Evolutionary conservation across 2,797 vertebrate genomes (phyloP).

Genomic region (Bradypodion ventrale): DNA sequence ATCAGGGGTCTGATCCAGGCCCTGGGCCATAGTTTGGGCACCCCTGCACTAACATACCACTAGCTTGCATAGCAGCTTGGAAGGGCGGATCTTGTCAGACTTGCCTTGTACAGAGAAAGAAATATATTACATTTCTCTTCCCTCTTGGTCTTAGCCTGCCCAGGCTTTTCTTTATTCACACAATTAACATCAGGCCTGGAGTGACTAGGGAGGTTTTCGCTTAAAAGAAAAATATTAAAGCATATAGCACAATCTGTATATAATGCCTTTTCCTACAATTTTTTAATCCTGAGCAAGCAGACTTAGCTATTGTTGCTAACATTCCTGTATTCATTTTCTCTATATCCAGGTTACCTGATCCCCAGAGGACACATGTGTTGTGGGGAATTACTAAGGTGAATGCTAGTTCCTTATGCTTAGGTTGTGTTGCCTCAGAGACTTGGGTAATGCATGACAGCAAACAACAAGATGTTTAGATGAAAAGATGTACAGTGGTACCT

Average conservation of each 20-base stretch:
- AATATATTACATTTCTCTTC: background rate
- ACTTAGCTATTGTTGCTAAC: conserved; percentile 63
- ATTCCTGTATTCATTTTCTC: conserved; percentile 60
- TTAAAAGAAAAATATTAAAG: background rate
- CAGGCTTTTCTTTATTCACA: background rate
- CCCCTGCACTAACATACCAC: too few relatives aligned
- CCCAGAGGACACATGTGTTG: conserved; percentile 93
- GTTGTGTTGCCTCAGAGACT: background rate
- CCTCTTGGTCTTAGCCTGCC: background rate
- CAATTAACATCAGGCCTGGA: background rate
- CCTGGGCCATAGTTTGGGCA: too few relatives aligned
- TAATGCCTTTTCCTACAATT: conserved; percentile 20
- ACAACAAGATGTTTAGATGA: background rate
- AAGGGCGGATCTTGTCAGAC: background rate
- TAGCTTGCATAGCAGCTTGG: background rate
- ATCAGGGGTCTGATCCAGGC: too few relatives aligned
- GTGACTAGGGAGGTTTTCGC: background rate
- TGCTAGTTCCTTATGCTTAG: background rate
- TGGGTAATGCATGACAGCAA: background rate
- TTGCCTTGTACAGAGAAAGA: background rate
- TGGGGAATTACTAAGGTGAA: conserved; percentile 95
- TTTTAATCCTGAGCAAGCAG: conserved; percentile 58
- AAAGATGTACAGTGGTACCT: too few relatives aligned
- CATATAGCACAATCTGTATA: background rate
- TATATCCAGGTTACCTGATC: conserved; percentile 90